Base-by-base conservation (phyloP, 2,113 vertebrate species). In the Megaptera novaeangliae region DNA sequence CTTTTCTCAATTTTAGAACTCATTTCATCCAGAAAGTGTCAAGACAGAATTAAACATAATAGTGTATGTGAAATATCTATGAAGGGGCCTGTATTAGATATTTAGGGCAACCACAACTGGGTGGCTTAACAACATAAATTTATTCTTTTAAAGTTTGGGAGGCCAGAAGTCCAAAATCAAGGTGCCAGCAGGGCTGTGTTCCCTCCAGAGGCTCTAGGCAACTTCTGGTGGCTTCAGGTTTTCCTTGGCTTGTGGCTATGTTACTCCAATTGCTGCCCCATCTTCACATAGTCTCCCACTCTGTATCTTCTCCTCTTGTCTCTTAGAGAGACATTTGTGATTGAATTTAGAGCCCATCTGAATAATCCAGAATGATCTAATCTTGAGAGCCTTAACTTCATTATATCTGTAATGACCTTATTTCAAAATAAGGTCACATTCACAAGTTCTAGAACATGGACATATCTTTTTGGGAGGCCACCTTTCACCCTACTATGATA, bases 341-440 rank as follows among this genome's bases (percentile, higher is more conserved):
- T 23, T 75, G 21, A 17, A 72, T 90, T 83, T 55, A 75, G 57
- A 69, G 17, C 2, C 18, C 8, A 39, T 2, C 23, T 88, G 25
- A 21, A 44, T 82, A 86, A 55, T 39, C 25, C 23, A 88, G n/a
- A 11, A 44, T 83, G 39, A 82, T 83, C 27, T 61, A 29, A 57
- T 87, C 66, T 83, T 77, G n/a, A 77, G 34, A 82, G 46, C 27
- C 21, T 93, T 77, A 68, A 88, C 29, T 55, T 86, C 15, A 59
- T 27, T 41, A 36, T 12, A 91, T 68, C 49, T 55, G 0, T n/a
- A 91, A 63, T 46, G 10, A 77, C 6, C 4, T 36, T 44, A 52
- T 39, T 78, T 91, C 59, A 78, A 82, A 83, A 41, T 61, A 92
- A 89, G 55, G 7, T 82, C 75, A 34, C 44, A 57, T 52, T 81